Evolutionary conservation across 2,888 invertebrate species (phyloP), one percentile per base, ranked within the genome.

Genomic region (Epirrhoe alternata): DNA sequence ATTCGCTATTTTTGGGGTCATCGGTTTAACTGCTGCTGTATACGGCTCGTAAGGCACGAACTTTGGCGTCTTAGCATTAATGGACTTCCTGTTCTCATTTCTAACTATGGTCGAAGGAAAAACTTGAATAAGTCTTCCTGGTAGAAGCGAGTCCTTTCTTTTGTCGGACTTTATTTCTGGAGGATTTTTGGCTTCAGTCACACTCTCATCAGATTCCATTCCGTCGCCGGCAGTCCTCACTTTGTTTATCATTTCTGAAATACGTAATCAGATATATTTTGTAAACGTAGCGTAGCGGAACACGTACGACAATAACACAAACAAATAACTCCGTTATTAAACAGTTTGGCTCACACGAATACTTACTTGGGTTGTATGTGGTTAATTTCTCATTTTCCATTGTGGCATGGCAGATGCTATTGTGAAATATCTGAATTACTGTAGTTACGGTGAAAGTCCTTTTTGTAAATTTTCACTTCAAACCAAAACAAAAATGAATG

Each of bases 21-120:
- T 97, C 6, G 97, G 97, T 80, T 96, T 96, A 0, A 97, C 96
- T 57, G 97, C 97, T 14, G 96, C 97, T 79, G 97, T 96, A 81
- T 97, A 98, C 0, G 98, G 98, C 81, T 98, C 98, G 75, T 97
- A 97, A 0, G 98, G 98, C 42, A 98, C 95, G 86, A 97, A 98
- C 82, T 96, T 97, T 0, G 97, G 97, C 73, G 96, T 96, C 78
- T 95, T 96, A 10, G 94, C 86, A 57, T 94, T 87, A 69, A 91
- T 90, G 50, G 93, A 90, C 56, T 92, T 92, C 76, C 94, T 95
- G 74, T 94, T 94, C 51, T 94, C 92, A 14, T 93, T 89, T 61
- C 89, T 94, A 42, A 95, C 89, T 69, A 95, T 91, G 76, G 95
- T 95, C 10, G 96, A 96, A 56, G 96, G 85, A 71, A 83, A 92